phyloP scores from a whole-genome alignment of 2,797 vertebrate genomes.

The Hypotaenidia philippensis region DNA sequence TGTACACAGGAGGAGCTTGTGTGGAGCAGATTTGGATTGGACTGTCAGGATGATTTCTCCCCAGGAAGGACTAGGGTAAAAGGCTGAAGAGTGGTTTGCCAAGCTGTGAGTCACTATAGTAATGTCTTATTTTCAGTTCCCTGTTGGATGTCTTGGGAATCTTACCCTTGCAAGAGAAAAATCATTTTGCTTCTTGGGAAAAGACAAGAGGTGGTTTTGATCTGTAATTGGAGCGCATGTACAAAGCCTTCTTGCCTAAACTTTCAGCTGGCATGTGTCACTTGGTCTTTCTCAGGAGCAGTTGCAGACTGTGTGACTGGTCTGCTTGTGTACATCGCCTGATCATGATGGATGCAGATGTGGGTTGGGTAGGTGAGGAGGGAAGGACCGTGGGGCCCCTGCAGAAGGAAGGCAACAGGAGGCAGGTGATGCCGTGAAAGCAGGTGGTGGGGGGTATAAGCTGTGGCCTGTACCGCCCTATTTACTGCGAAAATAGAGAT shows the following conservation, averaged over 20 bases:
- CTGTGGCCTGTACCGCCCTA: not conserved
- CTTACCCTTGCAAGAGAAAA: not conserved
- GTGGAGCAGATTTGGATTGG: not conserved
- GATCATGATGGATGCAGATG: not conserved
- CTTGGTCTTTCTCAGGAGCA: not conserved
- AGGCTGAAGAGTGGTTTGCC: not conserved
- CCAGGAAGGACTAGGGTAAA: not conserved
- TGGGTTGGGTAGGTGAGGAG: not conserved
- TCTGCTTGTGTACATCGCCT: fast-evolving
- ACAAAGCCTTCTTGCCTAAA: not conserved
- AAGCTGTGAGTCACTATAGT: not conserved
- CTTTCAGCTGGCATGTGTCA: not conserved
- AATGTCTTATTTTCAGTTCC: conserved; percentile 15
- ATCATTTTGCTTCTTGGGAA: not conserved
- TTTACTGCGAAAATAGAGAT: not conserved
- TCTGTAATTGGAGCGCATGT: not conserved
- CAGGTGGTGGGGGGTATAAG: not conserved
- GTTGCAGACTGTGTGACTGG: not conserved
- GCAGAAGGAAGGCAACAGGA: not conserved
- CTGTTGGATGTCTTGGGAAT: not conserved
- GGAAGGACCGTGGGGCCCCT: not conserved
- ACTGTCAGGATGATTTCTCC: not conserved
- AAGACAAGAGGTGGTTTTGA: not conserved
- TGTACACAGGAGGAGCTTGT: not conserved
- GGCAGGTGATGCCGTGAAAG: not conserved